A percentile compares a stretch with the other conserved stretches of the same genome.
Conservation (phyloP, 2,113 vertebrate genomes). For the Actinemys pallida region DNA sequence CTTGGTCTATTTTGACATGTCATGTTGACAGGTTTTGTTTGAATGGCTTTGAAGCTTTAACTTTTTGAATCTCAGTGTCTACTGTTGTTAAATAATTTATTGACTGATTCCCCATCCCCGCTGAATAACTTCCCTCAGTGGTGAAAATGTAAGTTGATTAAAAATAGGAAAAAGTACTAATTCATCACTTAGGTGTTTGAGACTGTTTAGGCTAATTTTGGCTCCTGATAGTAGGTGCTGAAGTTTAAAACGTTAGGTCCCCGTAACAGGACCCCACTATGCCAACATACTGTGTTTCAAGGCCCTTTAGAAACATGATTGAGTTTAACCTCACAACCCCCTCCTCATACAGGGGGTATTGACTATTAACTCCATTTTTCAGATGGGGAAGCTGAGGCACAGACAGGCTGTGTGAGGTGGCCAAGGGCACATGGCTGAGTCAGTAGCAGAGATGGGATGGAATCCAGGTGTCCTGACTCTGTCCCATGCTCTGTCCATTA, state of each 20-base stretch:
- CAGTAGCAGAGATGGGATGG: not conserved
- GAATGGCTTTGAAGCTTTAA: too few relatives aligned
- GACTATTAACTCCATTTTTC: fast-evolving
- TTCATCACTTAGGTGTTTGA: not conserved
- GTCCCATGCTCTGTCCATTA: fast-evolving
- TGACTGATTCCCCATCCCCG: too few relatives aligned
- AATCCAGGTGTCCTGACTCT: not conserved
- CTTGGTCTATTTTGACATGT: too few relatives aligned
- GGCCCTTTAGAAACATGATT: fast-evolving
- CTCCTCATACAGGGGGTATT: not conserved
- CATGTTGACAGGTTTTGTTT: too few relatives aligned
- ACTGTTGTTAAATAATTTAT: too few relatives aligned
- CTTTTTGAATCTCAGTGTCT: too few relatives aligned
- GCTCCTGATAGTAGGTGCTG: fast-evolving
- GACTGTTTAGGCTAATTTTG: not conserved
- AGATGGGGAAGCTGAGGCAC: not conserved
- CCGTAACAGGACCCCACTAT: fast-evolving
- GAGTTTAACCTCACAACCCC: not conserved
- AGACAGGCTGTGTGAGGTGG: fast-evolving
- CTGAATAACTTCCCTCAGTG: too few relatives aligned
- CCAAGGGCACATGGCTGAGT: not conserved
- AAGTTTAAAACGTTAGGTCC: not conserved
- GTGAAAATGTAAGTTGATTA: too few relatives aligned
- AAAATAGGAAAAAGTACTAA: not conserved
- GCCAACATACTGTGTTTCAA: fast-evolving